phyloP scores from a whole-genome alignment of 2,113 vertebrate genomes.

The Rousettus leschenaultii region DNA sequence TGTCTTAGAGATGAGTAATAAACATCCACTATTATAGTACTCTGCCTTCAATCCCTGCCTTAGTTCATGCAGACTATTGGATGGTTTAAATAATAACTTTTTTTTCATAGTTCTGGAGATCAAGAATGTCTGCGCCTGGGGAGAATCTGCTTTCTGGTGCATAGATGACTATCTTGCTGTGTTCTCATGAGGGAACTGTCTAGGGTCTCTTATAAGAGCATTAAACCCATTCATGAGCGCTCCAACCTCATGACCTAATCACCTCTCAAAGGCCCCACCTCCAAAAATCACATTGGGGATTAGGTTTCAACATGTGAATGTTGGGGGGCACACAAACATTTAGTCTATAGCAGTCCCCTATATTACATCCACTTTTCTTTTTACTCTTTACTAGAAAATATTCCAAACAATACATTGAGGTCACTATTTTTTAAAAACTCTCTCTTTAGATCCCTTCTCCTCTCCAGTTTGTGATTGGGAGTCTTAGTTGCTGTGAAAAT shows the following conservation, averaged over 20 bases:
- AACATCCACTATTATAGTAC: not conserved
- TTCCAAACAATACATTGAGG: not conserved
- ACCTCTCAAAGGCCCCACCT: not conserved
- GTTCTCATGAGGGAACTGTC: not conserved
- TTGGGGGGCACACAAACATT: not conserved
- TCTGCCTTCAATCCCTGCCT: not conserved
- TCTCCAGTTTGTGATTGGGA: not conserved
- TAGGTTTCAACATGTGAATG: not conserved
- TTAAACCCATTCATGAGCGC: not conserved
- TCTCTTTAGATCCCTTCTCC: not conserved
- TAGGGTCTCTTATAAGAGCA: not conserved
- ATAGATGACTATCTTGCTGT: not conserved
- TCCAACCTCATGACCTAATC: not conserved
- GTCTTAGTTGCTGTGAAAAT: not conserved
- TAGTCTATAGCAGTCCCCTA: not conserved
- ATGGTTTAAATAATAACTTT: not conserved
- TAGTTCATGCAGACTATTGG: not conserved
- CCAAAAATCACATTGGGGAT: not conserved
- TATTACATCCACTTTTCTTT: not conserved
- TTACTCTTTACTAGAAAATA: not conserved
- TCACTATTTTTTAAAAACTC: not conserved
- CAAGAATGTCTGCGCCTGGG: not conserved
- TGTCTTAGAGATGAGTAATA: not conserved
- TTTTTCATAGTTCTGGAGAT: not conserved
- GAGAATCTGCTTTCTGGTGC: not conserved